These are phyloP conservation scores for Phthorimaea operculella DNA, from an alignment of 1,140 invertebrate species.

Conservation along the genomic window DNA sequence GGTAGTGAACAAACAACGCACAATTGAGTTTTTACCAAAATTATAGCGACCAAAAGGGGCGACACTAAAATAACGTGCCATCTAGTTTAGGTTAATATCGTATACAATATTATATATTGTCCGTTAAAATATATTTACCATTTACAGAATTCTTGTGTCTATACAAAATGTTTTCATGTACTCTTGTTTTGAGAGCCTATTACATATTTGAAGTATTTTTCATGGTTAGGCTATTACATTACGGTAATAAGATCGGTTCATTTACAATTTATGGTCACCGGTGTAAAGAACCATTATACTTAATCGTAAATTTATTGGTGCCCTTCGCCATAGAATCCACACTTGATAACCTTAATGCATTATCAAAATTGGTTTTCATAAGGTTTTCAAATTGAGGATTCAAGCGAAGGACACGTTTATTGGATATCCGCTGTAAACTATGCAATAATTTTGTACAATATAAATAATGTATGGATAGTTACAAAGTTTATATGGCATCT, in stretches of 20 bases:
- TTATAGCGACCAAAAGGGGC: slow-evolving; percentile 63
- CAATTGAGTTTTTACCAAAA: slow-evolving; percentile 59
- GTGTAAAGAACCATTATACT: neutral
- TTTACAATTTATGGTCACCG: slow-evolving; percentile 31
- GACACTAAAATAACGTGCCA: slow-evolving; percentile 68
- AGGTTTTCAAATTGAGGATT: no score
- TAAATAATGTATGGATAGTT: slow-evolving; percentile 25
- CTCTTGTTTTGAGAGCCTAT: slow-evolving; percentile 70
- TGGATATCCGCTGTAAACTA: slow-evolving; percentile 35
- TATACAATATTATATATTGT: slow-evolving; percentile 69
- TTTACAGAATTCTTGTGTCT: slow-evolving; percentile 69
- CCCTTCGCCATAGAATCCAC: no score
- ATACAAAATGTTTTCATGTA: slow-evolving; percentile 68
- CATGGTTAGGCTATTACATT: slow-evolving; percentile 43
- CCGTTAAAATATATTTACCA: slow-evolving; percentile 70
- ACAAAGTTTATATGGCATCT: slow-evolving; percentile 42
- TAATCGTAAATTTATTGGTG: neutral
- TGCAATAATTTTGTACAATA: slow-evolving; percentile 50
- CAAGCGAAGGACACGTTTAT: slow-evolving; percentile 12
- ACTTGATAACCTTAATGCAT: slow-evolving; percentile 30
- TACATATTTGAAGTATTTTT: slow-evolving; percentile 58
- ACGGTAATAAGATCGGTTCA: slow-evolving; percentile 41
- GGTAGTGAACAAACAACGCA: slow-evolving; percentile 48
- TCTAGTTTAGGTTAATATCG: slow-evolving; percentile 69
- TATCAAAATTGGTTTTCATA: slow-evolving; percentile 9